Base-by-base conservation (phyloP, 2,797 vertebrate genomes). In the Lepilemur septentrionalis region DNA sequence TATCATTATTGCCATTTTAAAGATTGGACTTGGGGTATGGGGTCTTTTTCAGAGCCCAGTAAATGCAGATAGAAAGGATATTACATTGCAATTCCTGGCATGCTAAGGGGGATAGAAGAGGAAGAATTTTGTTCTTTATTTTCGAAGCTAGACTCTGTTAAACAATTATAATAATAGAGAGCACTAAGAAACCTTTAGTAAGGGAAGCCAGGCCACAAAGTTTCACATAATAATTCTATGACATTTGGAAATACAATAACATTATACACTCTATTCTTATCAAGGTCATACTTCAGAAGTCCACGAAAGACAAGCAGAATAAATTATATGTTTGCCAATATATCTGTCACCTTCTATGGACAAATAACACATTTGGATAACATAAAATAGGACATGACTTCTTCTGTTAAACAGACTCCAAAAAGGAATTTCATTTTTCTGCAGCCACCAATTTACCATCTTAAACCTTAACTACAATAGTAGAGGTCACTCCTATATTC, bases 21-120 rank as follows among this genome's bases (percentile, higher is more conserved):
- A 95, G 97, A 94, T 85, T 95, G 89, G 89, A 97, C 97, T 97
- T 97, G 90, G 95, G 94, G 86, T 93, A 96, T 96, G 93, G 92
- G 93, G 94, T 84, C 94, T 84, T 96, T 97, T 90, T 78, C 87
- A 94, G 93, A 93, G 63, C 52, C 35, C 70, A 38, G 80, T 86
- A 97, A 97, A 83, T 96, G 83, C 83, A 96, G 85, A 91, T 57
- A 82, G 80, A 46, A 88, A 95, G 91, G 72, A 70, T 91, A 94
- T 94, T 95, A 92, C 46, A 59, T 3, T 84, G 84, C n/a, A 78
- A 70, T 94, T 95, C 78, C 41, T 85, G 72, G 94, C 57, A 84
- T 76, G 67, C 79, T 72, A 75, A 78, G 86, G 91, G 94, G 83
- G 12, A 52, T 69, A 70, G 55, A 92, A 72, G 43, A 94, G 57